phyloP scores from a whole-genome alignment of 2,797 vertebrate species.

The Scyliorhinus canicula region DNA sequence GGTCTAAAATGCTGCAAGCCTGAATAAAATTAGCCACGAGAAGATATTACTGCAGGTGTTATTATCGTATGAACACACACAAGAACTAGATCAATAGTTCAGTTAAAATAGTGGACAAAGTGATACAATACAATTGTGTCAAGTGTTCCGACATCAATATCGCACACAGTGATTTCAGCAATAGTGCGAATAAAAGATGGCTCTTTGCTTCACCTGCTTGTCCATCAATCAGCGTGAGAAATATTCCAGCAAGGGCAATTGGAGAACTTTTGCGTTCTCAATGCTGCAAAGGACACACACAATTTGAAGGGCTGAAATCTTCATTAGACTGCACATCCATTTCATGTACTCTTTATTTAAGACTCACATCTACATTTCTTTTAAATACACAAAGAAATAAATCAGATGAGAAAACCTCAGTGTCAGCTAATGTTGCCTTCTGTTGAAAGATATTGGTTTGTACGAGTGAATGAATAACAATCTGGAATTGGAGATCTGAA shows the following conservation, averaged over 20 bases:
- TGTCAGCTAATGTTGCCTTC: conserved; percentile 5
- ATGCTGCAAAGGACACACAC: not conserved
- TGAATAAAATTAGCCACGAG: not conserved
- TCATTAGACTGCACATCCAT: not conserved
- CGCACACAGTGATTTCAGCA: not conserved
- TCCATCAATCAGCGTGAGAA: not conserved
- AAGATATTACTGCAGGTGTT: not conserved
- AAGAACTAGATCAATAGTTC: not conserved
- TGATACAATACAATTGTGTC: not conserved
- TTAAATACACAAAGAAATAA: conserved; percentile 26
- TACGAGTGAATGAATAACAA: not conserved
- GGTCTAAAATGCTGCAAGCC: not conserved
- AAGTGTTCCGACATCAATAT: not conserved
- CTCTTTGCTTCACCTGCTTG: not conserved
- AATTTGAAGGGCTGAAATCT: not conserved
- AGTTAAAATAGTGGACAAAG: not conserved
- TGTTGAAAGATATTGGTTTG: not conserved
- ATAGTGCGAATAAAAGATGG: not conserved
- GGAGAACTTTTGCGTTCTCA: not conserved
- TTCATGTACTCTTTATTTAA: conserved; percentile 32
- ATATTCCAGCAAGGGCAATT: not conserved
- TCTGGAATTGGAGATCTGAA: not conserved
- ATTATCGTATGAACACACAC: not conserved
- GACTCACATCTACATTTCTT: conserved; percentile 32
- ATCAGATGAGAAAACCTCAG: not conserved